Percentiles rank a stretch among this genome's conserved stretches.
Conservation (phyloP, 2,113 vertebrate genomes). For the Pitta sordida region DNA sequence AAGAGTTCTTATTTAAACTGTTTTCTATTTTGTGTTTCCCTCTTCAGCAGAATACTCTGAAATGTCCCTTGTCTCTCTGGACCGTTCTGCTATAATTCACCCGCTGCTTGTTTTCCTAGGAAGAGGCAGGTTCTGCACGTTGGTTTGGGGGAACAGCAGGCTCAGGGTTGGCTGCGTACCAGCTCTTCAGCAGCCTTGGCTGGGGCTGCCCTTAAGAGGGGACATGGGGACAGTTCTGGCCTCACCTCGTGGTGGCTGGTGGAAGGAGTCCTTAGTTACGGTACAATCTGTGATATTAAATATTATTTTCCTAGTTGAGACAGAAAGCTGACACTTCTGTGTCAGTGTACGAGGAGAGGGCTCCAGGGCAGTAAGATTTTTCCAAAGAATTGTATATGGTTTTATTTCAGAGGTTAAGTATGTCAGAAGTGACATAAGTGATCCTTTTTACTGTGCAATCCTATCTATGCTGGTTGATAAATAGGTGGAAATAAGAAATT, state of each 20-base stretch:
- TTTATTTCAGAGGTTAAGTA: background rate
- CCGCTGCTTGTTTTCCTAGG: background rate
- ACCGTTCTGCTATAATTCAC: accelerated
- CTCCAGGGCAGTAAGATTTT: background rate
- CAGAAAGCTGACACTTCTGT: background rate
- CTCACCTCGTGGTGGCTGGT: too few relatives aligned
- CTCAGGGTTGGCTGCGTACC: too few relatives aligned
- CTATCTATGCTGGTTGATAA: background rate
- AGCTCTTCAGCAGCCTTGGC: background rate
- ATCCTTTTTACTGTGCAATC: background rate
- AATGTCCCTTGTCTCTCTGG: accelerated
- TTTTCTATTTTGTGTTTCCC: background rate
- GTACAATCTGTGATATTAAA: accelerated
- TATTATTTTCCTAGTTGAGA: background rate
- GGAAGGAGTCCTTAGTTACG: too few relatives aligned
- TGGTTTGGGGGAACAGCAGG: background rate
- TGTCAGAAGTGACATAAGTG: too few relatives aligned
- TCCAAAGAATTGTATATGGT: background rate
- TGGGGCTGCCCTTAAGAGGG: background rate
- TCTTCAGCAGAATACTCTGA: background rate
- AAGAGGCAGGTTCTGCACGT: accelerated
- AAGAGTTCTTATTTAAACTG: background rate
- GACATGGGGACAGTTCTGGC: background rate
- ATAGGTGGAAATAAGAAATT: background rate
- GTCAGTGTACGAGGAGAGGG: background rate